Conservation (phyloP, 2,888 invertebrate species). For the Mythimna ferrago region DNA sequence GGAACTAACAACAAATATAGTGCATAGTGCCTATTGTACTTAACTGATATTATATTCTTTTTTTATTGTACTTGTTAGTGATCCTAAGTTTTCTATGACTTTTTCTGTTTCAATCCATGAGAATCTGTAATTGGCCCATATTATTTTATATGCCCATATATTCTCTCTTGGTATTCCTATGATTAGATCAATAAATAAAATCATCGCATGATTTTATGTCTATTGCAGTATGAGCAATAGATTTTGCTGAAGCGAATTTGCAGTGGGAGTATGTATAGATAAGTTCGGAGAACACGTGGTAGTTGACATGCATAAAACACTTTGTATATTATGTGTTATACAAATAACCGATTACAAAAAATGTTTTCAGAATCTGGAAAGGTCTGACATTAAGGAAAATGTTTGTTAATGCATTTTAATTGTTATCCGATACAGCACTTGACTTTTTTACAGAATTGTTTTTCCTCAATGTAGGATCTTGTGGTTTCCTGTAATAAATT, state of each 20-base stretch:
- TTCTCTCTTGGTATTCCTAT: no score
- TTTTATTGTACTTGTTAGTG: no score
- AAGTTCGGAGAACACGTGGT: not conserved
- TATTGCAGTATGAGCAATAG: not conserved
- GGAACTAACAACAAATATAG: not conserved
- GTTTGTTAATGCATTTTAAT: not conserved
- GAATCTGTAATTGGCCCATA: no score
- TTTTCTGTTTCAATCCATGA: no score
- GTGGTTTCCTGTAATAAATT: not conserved
- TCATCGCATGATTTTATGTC: not conserved
- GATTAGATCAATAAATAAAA: not conserved
- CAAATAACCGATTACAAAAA: not conserved
- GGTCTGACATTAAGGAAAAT: conserved; percentile 2
- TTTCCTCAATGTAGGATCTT: not conserved
- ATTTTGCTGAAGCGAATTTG: not conserved
- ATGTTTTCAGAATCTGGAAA: conserved; percentile 3
- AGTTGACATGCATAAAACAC: not conserved
- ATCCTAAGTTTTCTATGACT: no score
- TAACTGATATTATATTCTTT: no score
- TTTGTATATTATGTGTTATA: not conserved
- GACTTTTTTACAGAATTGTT: no score
- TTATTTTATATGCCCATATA: no score
- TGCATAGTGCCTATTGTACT: no score
- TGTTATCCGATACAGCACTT: not conserved
- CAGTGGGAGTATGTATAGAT: conserved; percentile 26